Conservation (phyloP, 2,888 invertebrate genomes). For the Oxycera nigricornis region DNA sequence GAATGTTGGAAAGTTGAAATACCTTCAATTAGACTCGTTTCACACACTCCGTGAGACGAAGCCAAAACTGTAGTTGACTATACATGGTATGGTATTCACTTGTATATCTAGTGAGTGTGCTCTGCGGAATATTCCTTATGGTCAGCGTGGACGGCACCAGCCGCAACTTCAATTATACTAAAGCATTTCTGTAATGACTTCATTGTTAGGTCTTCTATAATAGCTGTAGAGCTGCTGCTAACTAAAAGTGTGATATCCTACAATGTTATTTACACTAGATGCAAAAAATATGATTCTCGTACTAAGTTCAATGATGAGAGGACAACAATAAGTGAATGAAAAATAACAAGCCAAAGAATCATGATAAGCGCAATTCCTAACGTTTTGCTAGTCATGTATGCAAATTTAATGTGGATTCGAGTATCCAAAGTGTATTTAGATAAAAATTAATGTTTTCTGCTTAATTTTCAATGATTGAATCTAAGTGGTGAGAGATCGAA, state of each 20-base stretch:
- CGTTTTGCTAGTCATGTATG: too few relatives aligned
- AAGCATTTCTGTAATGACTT: constrained; percentile 44
- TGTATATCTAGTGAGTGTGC: neutral
- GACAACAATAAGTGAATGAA: too few relatives aligned
- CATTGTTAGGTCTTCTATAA: constrained; percentile 42
- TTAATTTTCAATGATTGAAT: too few relatives aligned
- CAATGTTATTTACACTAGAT: neutral
- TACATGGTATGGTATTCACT: constrained; percentile 3
- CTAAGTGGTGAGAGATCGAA: too few relatives aligned
- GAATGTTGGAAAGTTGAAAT: constrained; percentile 37
- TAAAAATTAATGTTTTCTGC: too few relatives aligned
- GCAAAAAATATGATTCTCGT: neutral
- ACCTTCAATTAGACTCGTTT: constrained; percentile 38
- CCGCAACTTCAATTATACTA: constrained; percentile 29
- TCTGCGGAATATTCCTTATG: constrained; percentile 10
- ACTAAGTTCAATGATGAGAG: too few relatives aligned
- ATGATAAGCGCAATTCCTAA: too few relatives aligned
- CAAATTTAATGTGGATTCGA: too few relatives aligned
- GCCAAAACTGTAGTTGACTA: neutral
- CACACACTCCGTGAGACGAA: constrained; percentile 19
- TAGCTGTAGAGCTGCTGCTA: constrained; percentile 2
- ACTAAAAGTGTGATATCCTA: constrained; percentile 2
- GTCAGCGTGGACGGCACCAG: neutral
- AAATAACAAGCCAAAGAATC: too few relatives aligned
- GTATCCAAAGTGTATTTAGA: too few relatives aligned